Conservation (phyloP, 2,888 invertebrate species). For the Chironomus tentans region DNA sequence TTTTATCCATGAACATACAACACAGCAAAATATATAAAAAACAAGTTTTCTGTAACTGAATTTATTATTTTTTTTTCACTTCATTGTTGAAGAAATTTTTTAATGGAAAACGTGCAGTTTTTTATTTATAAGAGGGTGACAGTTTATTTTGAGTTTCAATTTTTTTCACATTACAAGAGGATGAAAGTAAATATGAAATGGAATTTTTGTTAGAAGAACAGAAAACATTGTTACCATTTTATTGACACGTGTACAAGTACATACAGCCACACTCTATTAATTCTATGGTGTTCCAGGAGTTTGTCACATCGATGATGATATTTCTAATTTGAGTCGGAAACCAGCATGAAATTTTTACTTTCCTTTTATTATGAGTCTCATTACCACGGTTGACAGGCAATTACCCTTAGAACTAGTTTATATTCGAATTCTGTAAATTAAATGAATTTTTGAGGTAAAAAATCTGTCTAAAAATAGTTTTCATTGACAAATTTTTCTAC, state of each 20-base stretch:
- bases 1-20: too few relatives aligned
- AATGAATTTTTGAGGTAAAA: too few relatives aligned
- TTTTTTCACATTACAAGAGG: too few relatives aligned
- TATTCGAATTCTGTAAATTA: too few relatives aligned
- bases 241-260: background rate
- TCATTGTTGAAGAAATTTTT: background rate
- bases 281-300: background rate
- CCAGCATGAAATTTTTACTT: background rate
- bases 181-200: too few relatives aligned
- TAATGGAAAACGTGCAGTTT: slow-evolving; percentile 9
- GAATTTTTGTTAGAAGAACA: too few relatives aligned
- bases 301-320: background rate
- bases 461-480: too few relatives aligned
- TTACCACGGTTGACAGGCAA: too few relatives aligned
- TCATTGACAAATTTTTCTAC: too few relatives aligned
- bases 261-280: background rate
- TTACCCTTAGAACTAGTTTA: too few relatives aligned
- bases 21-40: background rate
- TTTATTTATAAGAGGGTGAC: background rate
- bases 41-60: background rate
- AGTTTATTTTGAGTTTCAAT: too few relatives aligned
- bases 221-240: background rate
- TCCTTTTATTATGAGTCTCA: too few relatives aligned
- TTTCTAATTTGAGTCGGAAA: background rate
- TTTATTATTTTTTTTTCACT: background rate